Evolutionary conservation across 2,888 invertebrate genomes (phyloP).

Genomic region (Oasisia sp.): DNA sequence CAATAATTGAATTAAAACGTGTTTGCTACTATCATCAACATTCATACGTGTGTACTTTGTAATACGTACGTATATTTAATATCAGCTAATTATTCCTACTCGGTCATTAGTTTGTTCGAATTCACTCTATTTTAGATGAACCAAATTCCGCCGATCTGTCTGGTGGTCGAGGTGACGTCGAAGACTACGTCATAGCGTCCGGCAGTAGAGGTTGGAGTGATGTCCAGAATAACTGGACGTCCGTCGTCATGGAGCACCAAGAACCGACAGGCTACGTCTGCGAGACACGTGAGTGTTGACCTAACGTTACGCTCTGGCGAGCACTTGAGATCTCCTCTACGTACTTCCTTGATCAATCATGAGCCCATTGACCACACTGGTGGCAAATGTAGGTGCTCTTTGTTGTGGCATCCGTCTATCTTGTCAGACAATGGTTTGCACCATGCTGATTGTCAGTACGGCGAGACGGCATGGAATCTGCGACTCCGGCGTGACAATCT

Average conservation of each 20-base stretch:
- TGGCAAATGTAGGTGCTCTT: too few species aligned
- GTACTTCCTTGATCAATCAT: too few species aligned
- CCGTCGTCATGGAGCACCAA: neutral
- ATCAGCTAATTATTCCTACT: neutral
- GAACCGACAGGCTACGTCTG: neutral
- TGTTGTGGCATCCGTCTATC: too few species aligned
- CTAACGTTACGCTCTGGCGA: neutral
- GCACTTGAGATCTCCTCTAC: too few species aligned
- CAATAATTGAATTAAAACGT: too few species aligned
- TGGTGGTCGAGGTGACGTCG: constrained; percentile 21
- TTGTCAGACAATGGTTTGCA: too few species aligned
- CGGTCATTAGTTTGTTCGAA: neutral
- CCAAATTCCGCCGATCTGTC: constrained; percentile 32
- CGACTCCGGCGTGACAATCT: too few species aligned
- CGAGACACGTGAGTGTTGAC: neutral
- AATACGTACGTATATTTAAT: neutral
- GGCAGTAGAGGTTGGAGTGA: constrained; percentile 8
- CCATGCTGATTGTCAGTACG: too few species aligned
- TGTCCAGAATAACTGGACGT: neutral
- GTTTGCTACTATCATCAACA: too few species aligned
- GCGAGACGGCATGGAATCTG: too few species aligned
- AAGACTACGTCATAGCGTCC: constrained; percentile 36
- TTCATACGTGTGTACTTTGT: neutral
- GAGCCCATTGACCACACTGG: too few species aligned
- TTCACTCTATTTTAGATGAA: constrained; percentile 22